Percentiles rank a stretch among this genome's conserved stretches.
These are phyloP conservation scores for Thamnophis sirtalis DNA, from an alignment of 2,113 vertebrate genomes.

Conservation along the genomic window DNA sequence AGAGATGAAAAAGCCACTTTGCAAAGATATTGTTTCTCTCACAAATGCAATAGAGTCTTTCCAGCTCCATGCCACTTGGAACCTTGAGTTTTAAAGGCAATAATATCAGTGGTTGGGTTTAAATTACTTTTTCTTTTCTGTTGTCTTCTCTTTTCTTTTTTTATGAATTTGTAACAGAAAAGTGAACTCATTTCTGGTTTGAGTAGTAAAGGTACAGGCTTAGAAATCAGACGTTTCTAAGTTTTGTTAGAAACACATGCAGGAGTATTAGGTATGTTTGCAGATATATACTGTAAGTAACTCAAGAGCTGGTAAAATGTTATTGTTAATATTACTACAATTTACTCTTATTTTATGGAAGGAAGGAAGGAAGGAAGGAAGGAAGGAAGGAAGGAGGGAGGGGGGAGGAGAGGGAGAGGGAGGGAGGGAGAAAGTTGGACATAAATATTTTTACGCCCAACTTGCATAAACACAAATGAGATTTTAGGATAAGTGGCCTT, in stretches of 20 bases:
- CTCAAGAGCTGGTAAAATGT: neutral
- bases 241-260: neutral
- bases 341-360: no score
- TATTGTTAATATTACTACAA: neutral
- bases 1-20: neutral
- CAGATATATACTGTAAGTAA: neutral
- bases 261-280: neutral
- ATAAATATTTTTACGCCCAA: neutral
- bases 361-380: no score
- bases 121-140: neutral
- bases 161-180: neutral
- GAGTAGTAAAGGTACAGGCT: neutral
- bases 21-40: no score
- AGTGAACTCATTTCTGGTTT: no score
- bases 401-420: no score
- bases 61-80: no score
- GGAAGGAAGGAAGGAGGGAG: no score
- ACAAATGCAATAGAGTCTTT: no score
- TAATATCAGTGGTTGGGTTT: neutral
- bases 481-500: neutral
- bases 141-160: no score
- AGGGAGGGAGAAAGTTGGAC: neutral
- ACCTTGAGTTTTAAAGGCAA: no score
- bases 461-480: neutral
- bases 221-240: neutral